phyloP scores from a whole-genome alignment of 2,113 vertebrate species.

The Nycticryphes semicollaris region DNA sequence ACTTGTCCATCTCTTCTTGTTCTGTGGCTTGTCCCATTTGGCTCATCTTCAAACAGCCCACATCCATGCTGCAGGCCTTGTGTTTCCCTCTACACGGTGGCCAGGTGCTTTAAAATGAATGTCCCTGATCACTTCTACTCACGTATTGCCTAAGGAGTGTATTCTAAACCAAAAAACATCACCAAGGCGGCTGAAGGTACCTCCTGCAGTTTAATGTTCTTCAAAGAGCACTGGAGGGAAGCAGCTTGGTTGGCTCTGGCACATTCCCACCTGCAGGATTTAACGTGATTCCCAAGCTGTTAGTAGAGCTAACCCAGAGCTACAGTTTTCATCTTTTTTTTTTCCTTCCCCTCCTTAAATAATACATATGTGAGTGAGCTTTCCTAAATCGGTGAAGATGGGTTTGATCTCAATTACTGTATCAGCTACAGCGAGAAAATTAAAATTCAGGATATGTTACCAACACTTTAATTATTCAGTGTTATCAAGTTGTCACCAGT shows the following conservation, averaged over 20 bases:
- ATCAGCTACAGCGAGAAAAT: background rate
- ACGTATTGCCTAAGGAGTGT: fast-evolving
- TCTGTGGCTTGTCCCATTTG: fast-evolving
- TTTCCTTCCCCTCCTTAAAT: background rate
- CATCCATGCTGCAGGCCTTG: fast-evolving
- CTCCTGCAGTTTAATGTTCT: background rate
- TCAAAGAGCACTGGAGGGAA: background rate
- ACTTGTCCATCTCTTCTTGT: background rate
- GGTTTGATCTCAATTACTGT: constrained; percentile 13
- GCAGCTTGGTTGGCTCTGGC: fast-evolving
- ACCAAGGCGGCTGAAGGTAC: background rate
- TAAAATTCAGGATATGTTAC: constrained; percentile 35
- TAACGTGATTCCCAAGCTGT: background rate
- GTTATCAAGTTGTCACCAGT: constrained; percentile 40
- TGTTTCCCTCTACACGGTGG: fast-evolving
- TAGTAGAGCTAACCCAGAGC: background rate
- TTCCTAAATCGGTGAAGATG: background rate
- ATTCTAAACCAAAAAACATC: background rate
- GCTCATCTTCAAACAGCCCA: background rate
- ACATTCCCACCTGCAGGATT: background rate
- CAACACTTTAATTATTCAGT: constrained; percentile 21
- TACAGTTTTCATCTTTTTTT: background rate
- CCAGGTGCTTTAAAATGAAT: background rate
- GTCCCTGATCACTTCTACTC: background rate
- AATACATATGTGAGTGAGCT: background rate